phyloP scores from a whole-genome alignment of 2,797 vertebrate genomes.

The Chelidonichthys spinosus region DNA sequence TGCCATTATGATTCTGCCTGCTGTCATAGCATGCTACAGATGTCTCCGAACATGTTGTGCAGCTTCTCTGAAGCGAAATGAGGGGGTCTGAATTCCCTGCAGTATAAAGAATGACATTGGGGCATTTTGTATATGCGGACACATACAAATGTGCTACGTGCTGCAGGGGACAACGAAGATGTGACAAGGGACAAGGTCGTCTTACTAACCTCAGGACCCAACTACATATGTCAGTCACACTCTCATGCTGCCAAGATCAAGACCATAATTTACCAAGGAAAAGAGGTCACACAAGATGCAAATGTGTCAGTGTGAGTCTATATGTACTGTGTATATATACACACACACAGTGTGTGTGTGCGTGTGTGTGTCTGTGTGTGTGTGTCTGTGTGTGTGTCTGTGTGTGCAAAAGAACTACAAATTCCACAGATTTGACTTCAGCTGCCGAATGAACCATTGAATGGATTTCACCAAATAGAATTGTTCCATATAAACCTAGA shows the following conservation, averaged over 20 bases:
- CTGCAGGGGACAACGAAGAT: conserved; percentile 50
- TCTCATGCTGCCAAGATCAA: conserved; percentile 63
- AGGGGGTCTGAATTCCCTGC: conserved; percentile 29
- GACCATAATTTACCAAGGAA: conserved; percentile 45
- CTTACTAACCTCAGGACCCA: conserved; percentile 53
- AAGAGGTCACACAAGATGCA: conserved; percentile 47
- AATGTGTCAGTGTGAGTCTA: conserved; percentile 19
- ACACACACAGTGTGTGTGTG: not conserved
- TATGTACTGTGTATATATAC: not conserved
- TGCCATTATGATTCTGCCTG: conserved; percentile 19
- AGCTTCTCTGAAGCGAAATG: conserved; percentile 35
- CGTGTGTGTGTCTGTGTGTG: conserved; percentile 7
- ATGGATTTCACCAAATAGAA: not conserved
- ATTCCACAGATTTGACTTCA: conserved; percentile 12
- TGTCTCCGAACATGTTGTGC: conserved; percentile 31
- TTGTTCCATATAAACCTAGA: conserved; percentile 11
- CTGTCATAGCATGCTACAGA: conserved; percentile 18
- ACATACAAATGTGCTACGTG: conserved; percentile 19
- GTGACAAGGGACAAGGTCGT: conserved; percentile 56
- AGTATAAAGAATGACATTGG: conserved; percentile 27
- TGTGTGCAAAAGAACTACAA: not conserved
- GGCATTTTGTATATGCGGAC: conserved; percentile 45
- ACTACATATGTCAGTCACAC: conserved; percentile 67
- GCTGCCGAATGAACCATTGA: conserved; percentile 10
- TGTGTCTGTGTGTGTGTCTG: conserved; percentile 7